Conservation (phyloP, 2,888 invertebrate species). For the Cyclophora albipunctata region DNA sequence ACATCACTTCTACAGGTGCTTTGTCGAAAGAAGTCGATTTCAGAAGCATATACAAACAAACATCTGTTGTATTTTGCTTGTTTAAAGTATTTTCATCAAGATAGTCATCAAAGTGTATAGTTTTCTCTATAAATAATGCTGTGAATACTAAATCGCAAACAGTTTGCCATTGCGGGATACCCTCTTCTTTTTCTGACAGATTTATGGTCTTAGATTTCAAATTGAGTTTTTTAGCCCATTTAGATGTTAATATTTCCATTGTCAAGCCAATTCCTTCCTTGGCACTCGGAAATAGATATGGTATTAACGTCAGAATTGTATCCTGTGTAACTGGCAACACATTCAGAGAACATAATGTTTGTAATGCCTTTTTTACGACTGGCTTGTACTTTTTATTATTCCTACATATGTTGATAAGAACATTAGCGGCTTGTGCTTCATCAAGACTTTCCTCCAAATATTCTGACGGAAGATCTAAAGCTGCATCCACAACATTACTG, state of each 20-base stretch:
- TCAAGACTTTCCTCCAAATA: slow-evolving; percentile 57
- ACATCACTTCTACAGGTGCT: slow-evolving; percentile 47
- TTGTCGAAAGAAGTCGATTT: slow-evolving; percentile 57
- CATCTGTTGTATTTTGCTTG: slow-evolving; percentile 42
- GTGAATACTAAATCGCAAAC: slow-evolving; percentile 25
- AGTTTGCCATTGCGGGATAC: too few relatives aligned
- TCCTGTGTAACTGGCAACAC: slow-evolving; percentile 69
- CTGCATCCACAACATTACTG: slow-evolving; percentile 74
- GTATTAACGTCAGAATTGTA: slow-evolving; percentile 75
- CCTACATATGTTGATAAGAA: slow-evolving; percentile 71
- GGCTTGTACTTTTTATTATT: slow-evolving; percentile 50
- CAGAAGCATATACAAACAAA: slow-evolving; percentile 58
- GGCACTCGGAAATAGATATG: slow-evolving; percentile 77
- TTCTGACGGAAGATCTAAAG: slow-evolving; percentile 60
- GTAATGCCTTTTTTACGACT: slow-evolving; percentile 52
- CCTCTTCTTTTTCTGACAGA: slow-evolving; percentile 14
- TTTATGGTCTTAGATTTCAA: slow-evolving; percentile 35
- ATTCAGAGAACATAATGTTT: slow-evolving; percentile 61
- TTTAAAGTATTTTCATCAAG: slow-evolving; percentile 43
- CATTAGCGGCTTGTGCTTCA: slow-evolving; percentile 55
- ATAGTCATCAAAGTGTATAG: slow-evolving; percentile 35
- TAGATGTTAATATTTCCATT: slow-evolving; percentile 46
- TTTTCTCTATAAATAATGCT: slow-evolving; percentile 41
- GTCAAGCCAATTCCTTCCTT: slow-evolving; percentile 38
- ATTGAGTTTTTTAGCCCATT: slow-evolving; percentile 52